A percentile compares a stretch with the other conserved stretches of the same genome.
Evolutionary conservation across 2,888 invertebrate species (phyloP).

Genomic region (Ornithoptera alexandrae): DNA sequence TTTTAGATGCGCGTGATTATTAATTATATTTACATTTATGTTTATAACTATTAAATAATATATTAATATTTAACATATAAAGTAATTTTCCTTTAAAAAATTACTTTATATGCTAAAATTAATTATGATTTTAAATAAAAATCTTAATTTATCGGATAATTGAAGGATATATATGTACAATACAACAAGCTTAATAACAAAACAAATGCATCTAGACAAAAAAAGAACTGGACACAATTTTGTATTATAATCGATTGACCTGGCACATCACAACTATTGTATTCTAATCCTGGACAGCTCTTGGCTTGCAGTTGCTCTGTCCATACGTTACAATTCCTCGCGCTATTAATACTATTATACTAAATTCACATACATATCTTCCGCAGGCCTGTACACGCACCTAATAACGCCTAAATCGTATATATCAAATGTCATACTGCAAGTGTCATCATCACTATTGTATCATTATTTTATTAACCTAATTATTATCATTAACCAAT

Average conservation of each 20-base stretch:
- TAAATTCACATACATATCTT: neutral
- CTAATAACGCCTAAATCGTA: too few relatives aligned
- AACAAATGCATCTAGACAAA: neutral
- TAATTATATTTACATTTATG: too few relatives aligned
- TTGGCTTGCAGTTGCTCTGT: slow-evolving; percentile 20
- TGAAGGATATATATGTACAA: neutral
- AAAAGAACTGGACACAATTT: neutral
- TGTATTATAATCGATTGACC: slow-evolving; percentile 8
- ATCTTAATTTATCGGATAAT: neutral
- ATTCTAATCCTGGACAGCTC: slow-evolving; percentile 14
- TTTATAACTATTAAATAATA: too few relatives aligned
- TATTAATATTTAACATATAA: too few relatives aligned
- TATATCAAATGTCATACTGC: too few relatives aligned
- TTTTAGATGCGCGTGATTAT: too few relatives aligned
- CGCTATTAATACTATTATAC: slow-evolving; percentile 5
- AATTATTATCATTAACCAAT: too few relatives aligned
- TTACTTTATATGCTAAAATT: too few relatives aligned
- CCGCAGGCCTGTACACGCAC: neutral
- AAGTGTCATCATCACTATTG: too few relatives aligned
- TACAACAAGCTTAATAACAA: neutral
- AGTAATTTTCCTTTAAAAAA: too few relatives aligned
- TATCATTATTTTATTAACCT: too few relatives aligned
- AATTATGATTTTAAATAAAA: neutral
- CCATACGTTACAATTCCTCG: slow-evolving; percentile 6
- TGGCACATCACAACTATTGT: slow-evolving; percentile 15